These are phyloP conservation scores for Isurus oxyrinchus DNA, from an alignment of 2,113 vertebrate genomes.

Conservation along the genomic window DNA sequence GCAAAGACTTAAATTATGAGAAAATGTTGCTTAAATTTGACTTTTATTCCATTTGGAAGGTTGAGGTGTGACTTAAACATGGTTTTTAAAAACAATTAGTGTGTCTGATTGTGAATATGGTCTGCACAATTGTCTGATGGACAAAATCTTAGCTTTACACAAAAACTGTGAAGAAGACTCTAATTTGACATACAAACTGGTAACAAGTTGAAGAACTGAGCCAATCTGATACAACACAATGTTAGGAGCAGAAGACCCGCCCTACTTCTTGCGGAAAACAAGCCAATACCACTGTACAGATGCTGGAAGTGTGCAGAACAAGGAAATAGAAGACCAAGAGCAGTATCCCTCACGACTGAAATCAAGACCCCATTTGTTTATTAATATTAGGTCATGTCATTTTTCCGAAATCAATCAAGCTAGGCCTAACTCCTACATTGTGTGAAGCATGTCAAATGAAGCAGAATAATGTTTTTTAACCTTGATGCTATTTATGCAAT, in stretches of 20 bases:
- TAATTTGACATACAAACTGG: neutral
- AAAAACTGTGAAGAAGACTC: neutral
- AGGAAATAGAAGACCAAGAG: neutral
- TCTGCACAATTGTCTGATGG: neutral
- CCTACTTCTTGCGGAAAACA: neutral
- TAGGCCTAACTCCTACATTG: conserved; percentile 5
- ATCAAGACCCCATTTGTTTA: conserved; percentile 11
- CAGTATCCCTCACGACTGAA: neutral
- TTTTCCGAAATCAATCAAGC: conserved; percentile 23
- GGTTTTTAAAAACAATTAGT: neutral
- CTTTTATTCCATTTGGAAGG: neutral
- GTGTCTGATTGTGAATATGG: neutral
- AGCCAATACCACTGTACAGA: neutral
- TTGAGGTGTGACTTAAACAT: neutral
- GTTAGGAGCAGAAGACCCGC: neutral
- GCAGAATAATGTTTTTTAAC: conserved; percentile 27
- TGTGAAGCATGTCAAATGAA: conserved; percentile 30
- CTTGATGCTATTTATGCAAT: conserved; percentile 31
- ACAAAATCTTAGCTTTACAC: neutral
- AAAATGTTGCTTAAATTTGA: neutral
- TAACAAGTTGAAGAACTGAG: neutral
- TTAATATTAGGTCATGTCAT: conserved; percentile 27
- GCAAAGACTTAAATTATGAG: neutral
- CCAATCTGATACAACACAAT: neutral
- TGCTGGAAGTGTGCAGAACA: too few relatives aligned